phyloP scores from a whole-genome alignment of 2,888 invertebrate species.

The Orthonychiurus folsomi region DNA sequence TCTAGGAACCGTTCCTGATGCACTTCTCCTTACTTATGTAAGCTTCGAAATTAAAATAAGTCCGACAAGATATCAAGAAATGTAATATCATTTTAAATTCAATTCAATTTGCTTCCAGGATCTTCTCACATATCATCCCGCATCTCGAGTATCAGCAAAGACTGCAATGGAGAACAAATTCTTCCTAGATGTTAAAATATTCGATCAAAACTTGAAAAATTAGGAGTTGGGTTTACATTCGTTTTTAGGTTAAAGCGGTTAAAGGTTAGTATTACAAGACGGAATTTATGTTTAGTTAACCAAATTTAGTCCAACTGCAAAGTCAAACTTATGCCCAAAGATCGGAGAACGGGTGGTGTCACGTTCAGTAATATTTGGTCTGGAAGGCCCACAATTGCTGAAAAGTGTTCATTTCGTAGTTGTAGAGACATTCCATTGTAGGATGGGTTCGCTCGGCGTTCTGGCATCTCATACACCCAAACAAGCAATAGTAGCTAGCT shows the following conservation, averaged over 20 bases:
- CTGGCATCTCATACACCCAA: too few relatives aligned
- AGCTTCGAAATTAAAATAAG: conserved; percentile 6
- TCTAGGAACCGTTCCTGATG: conserved; percentile 46
- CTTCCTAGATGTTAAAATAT: conserved; percentile 43
- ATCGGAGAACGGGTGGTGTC: not conserved
- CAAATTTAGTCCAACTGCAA: too few relatives aligned
- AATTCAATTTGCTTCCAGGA: conserved; percentile 46
- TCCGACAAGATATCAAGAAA: too few relatives aligned
- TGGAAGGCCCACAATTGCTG: too few relatives aligned
- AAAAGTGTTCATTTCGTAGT: too few relatives aligned
- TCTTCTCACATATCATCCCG: conserved; percentile 53
- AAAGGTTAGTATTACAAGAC: too few relatives aligned
- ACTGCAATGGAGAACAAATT: conserved; percentile 50
- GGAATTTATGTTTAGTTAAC: too few relatives aligned
- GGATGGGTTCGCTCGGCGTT: too few relatives aligned
- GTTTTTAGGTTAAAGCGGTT: not conserved
- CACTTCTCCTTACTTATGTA: conserved; percentile 27
- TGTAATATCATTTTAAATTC: conserved; percentile 6
- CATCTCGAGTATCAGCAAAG: conserved; percentile 49
- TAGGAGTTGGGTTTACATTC: not conserved
- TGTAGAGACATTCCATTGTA: too few relatives aligned
- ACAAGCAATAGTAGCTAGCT: too few relatives aligned
- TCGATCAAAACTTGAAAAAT: not conserved
- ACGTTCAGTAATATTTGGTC: too few relatives aligned
- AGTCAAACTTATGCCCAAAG: too few relatives aligned